Conservation (phyloP, 2,797 vertebrate genomes). For the Artibeus lituratus region DNA sequence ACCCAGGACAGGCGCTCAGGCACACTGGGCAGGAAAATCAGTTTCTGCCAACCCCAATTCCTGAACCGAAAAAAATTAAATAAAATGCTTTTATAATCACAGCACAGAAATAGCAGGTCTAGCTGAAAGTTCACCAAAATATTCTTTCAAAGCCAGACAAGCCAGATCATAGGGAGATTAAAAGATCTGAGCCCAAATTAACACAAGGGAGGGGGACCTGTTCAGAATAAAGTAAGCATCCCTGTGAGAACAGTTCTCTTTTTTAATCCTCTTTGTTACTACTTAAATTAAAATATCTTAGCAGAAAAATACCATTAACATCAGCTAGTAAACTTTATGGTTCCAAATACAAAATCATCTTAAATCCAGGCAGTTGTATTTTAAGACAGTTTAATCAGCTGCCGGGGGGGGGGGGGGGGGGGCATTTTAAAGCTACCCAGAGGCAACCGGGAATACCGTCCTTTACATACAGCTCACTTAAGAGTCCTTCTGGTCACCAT, state of each 20-base stretch:
- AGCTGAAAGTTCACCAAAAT: neutral
- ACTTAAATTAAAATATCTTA: slow-evolving; percentile 35
- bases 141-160: neutral
- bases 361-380: slow-evolving; percentile 1
- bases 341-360: slow-evolving; percentile 34
- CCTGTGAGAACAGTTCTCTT: neutral
- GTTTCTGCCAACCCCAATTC: neutral
- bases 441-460: neutral
- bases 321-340: neutral
- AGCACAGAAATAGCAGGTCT: neutral
- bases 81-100: neutral
- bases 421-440: neutral
- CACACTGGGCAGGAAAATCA: neutral
- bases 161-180: neutral
- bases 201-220: neutral
- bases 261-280: neutral
- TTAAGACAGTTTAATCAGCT: slow-evolving; percentile 7
- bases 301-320: neutral
- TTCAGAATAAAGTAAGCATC: neutral
- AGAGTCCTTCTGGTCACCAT: neutral
- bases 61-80: neutral
- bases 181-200: neutral
- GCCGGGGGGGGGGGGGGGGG: neutral
- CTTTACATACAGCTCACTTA: neutral
- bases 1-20: neutral